phyloP scores from a whole-genome alignment of 2,113 vertebrate species.

The Otolemur garnettii region DNA sequence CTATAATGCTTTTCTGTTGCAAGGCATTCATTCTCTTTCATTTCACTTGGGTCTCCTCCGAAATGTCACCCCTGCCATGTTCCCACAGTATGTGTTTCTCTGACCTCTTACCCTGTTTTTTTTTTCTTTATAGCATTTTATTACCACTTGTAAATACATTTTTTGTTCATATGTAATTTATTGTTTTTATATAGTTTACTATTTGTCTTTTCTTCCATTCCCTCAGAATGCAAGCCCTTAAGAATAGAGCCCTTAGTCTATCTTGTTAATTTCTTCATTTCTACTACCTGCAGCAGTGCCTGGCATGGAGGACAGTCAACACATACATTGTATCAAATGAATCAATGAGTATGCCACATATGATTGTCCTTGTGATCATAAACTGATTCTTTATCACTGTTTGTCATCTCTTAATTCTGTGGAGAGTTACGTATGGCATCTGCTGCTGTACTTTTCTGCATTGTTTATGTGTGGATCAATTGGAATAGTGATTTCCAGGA shows the following conservation, averaged over 20 bases:
- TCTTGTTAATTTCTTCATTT: slow-evolving; percentile 52
- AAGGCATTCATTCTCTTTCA: background rate
- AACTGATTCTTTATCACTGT: background rate
- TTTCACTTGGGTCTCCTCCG: background rate
- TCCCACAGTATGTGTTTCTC: background rate
- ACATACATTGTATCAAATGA: background rate
- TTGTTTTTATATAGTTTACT: background rate
- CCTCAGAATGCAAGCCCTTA: background rate
- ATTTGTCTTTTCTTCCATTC: background rate
- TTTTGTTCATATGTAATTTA: background rate
- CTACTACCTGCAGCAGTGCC: background rate
- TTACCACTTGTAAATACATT: background rate
- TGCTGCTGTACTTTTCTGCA: slow-evolving; percentile 3
- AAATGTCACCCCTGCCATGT: background rate
- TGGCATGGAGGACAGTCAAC: background rate
- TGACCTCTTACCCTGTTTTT: background rate
- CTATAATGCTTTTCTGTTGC: background rate
- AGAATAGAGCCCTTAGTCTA: background rate
- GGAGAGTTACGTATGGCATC: background rate
- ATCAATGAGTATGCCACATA: background rate
- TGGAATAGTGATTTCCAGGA: background rate
- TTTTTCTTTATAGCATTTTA: background rate
- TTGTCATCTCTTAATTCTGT: background rate
- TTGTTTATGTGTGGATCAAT: background rate
- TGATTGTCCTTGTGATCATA: background rate